Conservation (phyloP, 2,113 vertebrate genomes). For the Furnarius figulus region DNA sequence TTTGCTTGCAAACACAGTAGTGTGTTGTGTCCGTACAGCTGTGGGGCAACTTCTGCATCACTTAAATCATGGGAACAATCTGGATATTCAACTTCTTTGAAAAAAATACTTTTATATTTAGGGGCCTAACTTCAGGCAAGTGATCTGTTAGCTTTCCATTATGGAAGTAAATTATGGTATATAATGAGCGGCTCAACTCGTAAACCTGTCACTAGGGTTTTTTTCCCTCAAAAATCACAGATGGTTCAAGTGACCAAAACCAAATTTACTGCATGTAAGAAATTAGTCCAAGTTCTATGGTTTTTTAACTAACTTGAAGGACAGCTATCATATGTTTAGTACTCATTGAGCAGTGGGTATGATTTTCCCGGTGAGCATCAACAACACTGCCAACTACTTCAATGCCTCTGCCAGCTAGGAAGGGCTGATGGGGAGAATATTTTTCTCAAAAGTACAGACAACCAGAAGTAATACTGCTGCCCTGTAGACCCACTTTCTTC, state of each 20-base stretch:
- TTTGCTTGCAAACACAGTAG: background rate
- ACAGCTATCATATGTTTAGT: background rate
- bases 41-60: background rate
- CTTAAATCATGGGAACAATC: background rate
- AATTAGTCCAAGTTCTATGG: background rate
- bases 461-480: background rate
- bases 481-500: background rate
- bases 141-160: background rate
- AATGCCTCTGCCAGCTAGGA: background rate
- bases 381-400: background rate
- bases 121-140: background rate
- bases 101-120: background rate
- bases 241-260: background rate
- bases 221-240: background rate
- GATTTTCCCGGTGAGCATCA: background rate
- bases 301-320: background rate
- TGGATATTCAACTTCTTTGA: background rate
- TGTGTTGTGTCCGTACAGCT: background rate
- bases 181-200: background rate
- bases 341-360: background rate
- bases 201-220: background rate
- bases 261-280: background rate
- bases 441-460: background rate
- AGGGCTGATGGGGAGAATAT: background rate
- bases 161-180: background rate